Base-by-base conservation (phyloP, 2,113 vertebrate genomes). In the Donacobius atricapilla region DNA sequence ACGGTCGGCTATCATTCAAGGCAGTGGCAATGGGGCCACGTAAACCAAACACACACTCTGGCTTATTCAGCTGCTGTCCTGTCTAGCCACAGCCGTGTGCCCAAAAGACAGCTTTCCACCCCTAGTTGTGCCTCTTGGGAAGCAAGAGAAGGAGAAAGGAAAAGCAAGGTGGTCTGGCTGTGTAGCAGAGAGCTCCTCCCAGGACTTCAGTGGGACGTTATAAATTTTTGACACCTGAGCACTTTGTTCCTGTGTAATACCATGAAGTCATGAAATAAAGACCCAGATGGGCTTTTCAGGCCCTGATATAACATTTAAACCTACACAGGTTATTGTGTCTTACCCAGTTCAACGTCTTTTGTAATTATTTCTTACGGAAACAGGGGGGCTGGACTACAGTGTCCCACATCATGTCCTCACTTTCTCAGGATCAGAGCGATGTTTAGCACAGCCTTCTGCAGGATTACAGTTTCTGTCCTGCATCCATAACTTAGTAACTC, bases 11-110 rank as follows among this genome's bases (percentile, higher is more conserved):
- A 39, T 91, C 61, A 39, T 37, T 87, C 86, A 87, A 84, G 60
- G 40, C 90, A 94, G 60, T n/a, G 85, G 92, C 84, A 79, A 56
- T 1, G 31, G n/a, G 70, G 71, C 88, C 61, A 60, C 44, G 60
- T 37, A 79, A 94, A 24, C 53, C 77, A 88, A 89, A 88, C 23
- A 27, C 44, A 35, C 1, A 5, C 44, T 50, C 85, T 89, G 69
- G 39, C 79, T 87, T 76, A 81, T 58, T 93, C 95, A 97, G 82
- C 95, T 95, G 90, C 54, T 87, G 7, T 30, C n/a, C 21, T 77
- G 1, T 50, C 48, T 33, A 35, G 33, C 24, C 70, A 79, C 63
- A 83, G 54, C 63, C 40, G 53, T 1, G 10, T 27, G 81, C 24
- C 48, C 21, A 15, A 45, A 80, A 95, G 57, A 35, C 22, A 63